phyloP scores from a whole-genome alignment of 2,797 vertebrate genomes.

The Pseudomugil gertrudae region DNA sequence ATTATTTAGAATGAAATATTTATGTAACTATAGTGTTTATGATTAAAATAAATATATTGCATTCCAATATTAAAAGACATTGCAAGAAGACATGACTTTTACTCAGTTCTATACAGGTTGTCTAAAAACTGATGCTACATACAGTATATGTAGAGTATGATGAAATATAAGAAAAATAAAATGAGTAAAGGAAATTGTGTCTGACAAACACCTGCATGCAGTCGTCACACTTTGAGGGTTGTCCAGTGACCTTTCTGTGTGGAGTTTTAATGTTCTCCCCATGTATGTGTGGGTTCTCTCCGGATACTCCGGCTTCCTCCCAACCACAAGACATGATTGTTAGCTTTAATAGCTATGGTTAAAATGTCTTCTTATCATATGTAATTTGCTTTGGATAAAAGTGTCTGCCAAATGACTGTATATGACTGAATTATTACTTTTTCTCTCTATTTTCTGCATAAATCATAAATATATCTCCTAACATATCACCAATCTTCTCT shows the following conservation, averaged over 20 bases:
- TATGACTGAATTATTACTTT: too few relatives aligned
- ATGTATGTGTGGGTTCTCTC: too few relatives aligned
- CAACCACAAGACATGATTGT: too few relatives aligned
- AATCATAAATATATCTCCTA: slow-evolving; percentile 3
- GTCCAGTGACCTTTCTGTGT: slow-evolving; percentile 4
- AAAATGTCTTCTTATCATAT: too few relatives aligned
- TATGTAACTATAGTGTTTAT: too few relatives aligned
- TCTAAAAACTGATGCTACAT: background rate
- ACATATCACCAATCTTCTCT: slow-evolving; percentile 13
- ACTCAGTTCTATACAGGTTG: background rate
- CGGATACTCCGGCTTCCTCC: too few relatives aligned
- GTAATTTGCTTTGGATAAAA: too few relatives aligned
- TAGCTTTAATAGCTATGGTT: too few relatives aligned
- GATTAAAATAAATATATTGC: too few relatives aligned
- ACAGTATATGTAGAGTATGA: background rate
- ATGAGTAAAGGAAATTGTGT: background rate
- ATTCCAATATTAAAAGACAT: background rate
- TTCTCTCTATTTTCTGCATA: background rate
- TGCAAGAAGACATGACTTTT: too few relatives aligned
- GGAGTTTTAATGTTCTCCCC: background rate
- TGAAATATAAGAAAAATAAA: background rate
- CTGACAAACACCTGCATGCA: background rate
- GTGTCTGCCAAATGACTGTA: too few relatives aligned
- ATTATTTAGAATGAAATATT: too few relatives aligned
- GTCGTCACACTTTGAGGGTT: background rate